Conservation (phyloP, 1,140 invertebrate species). For the Meloidogyne hapla region DNA sequence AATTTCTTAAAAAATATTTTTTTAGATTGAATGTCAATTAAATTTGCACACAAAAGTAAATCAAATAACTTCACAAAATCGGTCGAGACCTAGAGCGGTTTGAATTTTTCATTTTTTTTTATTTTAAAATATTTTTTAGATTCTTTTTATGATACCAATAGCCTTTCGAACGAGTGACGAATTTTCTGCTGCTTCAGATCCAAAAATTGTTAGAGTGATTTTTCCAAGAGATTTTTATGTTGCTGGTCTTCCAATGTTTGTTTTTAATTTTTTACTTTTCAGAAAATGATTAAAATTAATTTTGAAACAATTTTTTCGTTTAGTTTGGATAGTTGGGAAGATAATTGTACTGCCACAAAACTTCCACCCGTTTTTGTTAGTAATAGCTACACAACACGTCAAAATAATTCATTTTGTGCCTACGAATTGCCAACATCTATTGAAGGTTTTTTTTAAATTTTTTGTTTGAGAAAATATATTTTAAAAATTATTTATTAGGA, state of each 20-base stretch:
- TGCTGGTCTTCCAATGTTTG: background rate
- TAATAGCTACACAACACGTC: background rate
- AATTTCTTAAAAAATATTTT: background rate
- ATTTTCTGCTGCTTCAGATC: conserved; percentile 16
- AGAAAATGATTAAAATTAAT: too few relatives aligned
- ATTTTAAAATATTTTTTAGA: conserved; percentile 9
- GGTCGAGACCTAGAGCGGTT: background rate
- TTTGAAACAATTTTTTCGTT: background rate
- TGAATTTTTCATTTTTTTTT: background rate
- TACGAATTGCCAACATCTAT: background rate
- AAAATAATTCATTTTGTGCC: background rate
- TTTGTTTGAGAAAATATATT: background rate
- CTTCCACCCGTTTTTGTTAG: background rate
- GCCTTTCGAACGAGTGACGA: conserved; percentile 17
- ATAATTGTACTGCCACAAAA: background rate
- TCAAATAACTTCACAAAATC: background rate
- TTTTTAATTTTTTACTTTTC: background rate
- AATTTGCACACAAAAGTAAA: conserved; percentile 15
- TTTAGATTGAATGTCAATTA: conserved; percentile 17
- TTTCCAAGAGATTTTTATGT: conserved; percentile 12
- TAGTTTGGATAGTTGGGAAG: background rate
- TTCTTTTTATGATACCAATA: conserved; percentile 25
- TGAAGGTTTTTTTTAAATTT: background rate
- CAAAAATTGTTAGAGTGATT: conserved; percentile 17
- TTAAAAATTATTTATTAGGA: background rate